Evolutionary conservation across 2,888 invertebrate species (phyloP).

Genomic region (Platypus cylindrus): DNA sequence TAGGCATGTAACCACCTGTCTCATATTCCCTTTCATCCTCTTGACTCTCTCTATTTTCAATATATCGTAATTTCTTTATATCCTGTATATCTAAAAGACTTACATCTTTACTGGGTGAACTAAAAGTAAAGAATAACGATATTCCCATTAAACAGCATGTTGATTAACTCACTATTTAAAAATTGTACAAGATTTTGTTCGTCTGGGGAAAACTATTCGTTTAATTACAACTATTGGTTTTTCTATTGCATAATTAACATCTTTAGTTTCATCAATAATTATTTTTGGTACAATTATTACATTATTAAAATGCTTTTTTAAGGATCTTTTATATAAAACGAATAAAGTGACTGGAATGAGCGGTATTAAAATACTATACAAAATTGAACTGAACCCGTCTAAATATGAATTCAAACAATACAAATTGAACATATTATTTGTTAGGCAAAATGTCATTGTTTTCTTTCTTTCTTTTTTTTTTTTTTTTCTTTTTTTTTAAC

Average conservation of each 20-base stretch:
- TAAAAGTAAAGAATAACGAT: constrained; percentile 16
- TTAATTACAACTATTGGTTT: neutral
- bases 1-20: constrained; percentile 65
- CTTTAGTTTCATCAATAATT: constrained; percentile 6
- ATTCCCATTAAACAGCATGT: neutral
- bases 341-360: constrained; percentile 10
- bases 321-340: constrained; percentile 8
- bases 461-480: no score
- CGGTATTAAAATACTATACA: constrained; percentile 7
- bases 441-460: no score
- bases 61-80: constrained; percentile 24
- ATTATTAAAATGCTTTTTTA: constrained; percentile 1
- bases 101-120: constrained; percentile 25
- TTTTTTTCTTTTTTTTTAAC: no score
- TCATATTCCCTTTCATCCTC: constrained; percentile 65
- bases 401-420: constrained; percentile 7
- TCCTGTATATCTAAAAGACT: constrained; percentile 24
- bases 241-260: constrained; percentile 4
- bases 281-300: constrained; percentile 1
- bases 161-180: constrained; percentile 12
- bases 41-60: constrained; percentile 47
- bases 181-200: constrained; percentile 10
- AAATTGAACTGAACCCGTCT: constrained; percentile 9
- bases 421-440: no score
- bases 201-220: constrained; percentile 8